Evolutionary conservation across 1,140 invertebrate genomes (phyloP).

Genomic region (Brachystomella parvula): DNA sequence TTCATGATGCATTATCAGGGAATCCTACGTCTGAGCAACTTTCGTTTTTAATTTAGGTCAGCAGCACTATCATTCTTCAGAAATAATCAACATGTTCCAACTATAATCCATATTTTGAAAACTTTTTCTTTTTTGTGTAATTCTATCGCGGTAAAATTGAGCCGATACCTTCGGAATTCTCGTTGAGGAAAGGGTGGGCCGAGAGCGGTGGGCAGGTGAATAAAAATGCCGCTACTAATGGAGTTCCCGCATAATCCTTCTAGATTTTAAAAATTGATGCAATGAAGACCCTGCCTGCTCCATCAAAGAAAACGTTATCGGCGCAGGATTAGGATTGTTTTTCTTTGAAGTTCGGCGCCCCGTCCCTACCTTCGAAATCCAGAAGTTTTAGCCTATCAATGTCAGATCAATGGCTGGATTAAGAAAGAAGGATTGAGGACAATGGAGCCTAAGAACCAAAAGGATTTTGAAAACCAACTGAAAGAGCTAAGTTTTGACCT

Average conservation of each 20-base stretch:
- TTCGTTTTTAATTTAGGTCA: no score
- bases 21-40: no score
- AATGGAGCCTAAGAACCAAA: neutral
- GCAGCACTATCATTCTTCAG: no score
- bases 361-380: neutral
- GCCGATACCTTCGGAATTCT: no score
- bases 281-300: neutral
- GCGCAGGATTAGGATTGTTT: slow-evolving; percentile 3
- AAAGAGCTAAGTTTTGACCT: no score
- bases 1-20: no score
- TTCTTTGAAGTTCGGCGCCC: neutral
- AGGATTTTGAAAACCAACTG: neutral
- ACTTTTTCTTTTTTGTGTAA: no score
- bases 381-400: neutral
- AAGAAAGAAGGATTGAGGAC: neutral
- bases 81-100: no score
- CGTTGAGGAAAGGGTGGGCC: no score
- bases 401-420: slow-evolving; percentile 12
- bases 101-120: no score
- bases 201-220: neutral
- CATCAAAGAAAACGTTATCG: neutral
- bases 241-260: neutral
- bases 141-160: no score
- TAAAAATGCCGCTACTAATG: neutral
- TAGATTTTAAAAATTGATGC: neutral